A percentile compares a stretch with the other conserved stretches of the same genome.
phyloP scores from a whole-genome alignment of 1,140 invertebrate genomes.

The Palaemon carinicauda region DNA sequence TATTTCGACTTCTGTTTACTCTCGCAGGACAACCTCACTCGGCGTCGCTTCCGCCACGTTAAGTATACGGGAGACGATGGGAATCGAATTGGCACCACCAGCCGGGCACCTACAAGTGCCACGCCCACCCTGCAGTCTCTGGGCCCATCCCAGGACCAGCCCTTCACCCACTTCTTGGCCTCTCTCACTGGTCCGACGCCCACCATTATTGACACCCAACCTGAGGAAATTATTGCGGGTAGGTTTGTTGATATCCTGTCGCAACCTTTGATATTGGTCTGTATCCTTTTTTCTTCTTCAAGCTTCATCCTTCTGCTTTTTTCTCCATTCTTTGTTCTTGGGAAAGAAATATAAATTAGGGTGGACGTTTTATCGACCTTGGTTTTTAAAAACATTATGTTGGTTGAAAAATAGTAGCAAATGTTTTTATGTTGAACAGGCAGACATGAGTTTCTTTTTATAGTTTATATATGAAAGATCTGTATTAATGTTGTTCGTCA shows the following conservation, averaged over 20 bases:
- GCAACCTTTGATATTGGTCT: not conserved
- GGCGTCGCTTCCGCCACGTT: slow-evolving; percentile 22
- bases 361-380: no score
- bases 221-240: slow-evolving; percentile 46
- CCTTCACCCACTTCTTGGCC: slow-evolving; percentile 43
- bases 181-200: slow-evolving; percentile 25
- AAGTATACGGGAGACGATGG: not conserved
- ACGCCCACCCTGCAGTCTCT: not conserved
- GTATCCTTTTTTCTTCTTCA: not conserved
- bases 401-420: no score
- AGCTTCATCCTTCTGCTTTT: not conserved
- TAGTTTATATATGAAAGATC: no score
- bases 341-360: no score
- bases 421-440: no score
- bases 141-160: not conserved
- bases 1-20: not conserved
- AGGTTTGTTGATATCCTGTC: not conserved
- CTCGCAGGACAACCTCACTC: slow-evolving; percentile 32
- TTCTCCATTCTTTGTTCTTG: not conserved
- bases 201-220: slow-evolving; percentile 20
- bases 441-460: no score
- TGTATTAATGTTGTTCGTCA: no score
- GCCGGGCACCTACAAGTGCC: not conserved
- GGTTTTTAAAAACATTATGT: no score
- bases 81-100: not conserved